These are phyloP conservation scores for Neopipo cinnamomea DNA, from an alignment of 2,113 vertebrate genomes.

Conservation along the genomic window DNA sequence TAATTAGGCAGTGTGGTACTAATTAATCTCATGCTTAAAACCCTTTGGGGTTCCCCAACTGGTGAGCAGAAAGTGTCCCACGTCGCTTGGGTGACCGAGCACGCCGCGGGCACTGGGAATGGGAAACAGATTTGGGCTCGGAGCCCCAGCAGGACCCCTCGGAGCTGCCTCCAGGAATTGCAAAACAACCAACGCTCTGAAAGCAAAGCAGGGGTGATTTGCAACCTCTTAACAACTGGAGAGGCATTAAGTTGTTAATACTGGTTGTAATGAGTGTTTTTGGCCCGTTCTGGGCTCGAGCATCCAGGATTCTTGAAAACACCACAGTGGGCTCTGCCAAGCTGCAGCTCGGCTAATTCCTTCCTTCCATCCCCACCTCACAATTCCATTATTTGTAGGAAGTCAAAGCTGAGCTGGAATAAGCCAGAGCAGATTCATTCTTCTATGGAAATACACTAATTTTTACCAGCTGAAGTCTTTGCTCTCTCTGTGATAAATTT, in stretches of 20 bases:
- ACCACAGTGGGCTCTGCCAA: background rate
- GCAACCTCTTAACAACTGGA: background rate
- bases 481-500: background rate
- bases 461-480: slow-evolving; percentile 39
- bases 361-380: slow-evolving; percentile 40
- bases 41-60: background rate
- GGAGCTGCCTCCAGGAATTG: background rate
- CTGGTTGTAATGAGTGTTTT: background rate
- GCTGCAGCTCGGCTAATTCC: slow-evolving; percentile 33
- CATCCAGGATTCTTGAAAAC: background rate
- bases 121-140: background rate
- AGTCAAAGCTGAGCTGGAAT: background rate
- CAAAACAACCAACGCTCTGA: background rate
- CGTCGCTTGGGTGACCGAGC: background rate
- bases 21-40: background rate
- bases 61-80: background rate
- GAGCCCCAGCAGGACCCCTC: background rate
- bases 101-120: background rate
- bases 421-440: slow-evolving; percentile 17
- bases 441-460: slow-evolving; percentile 4
- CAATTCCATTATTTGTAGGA: background rate
- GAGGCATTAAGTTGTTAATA: slow-evolving; percentile 32
- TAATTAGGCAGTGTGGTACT: background rate
- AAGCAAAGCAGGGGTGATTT: background rate
- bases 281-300: background rate